A percentile compares a stretch with the other conserved stretches of the same genome.
phyloP scores from a whole-genome alignment of 2,888 invertebrate species.

The Esperia sulphurella region DNA sequence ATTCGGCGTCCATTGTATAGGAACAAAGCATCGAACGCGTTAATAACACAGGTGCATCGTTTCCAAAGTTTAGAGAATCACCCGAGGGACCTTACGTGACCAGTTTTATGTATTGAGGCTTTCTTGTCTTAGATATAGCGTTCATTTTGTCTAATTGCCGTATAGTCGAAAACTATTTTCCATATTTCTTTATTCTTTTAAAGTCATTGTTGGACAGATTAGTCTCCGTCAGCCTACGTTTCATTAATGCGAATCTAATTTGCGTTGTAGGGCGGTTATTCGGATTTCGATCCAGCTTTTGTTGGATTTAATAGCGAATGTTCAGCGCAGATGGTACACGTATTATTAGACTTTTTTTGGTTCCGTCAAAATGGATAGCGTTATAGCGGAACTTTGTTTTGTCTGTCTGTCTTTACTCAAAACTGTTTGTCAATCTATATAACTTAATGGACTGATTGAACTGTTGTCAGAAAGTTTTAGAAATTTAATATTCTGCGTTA shows the following conservation, averaged over 20 bases:
- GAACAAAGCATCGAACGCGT: constrained; percentile 72
- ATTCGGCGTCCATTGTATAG: constrained; percentile 71
- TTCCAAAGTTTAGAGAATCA: constrained; percentile 40
- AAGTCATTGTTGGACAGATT: constrained; percentile 55
- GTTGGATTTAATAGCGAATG: constrained; percentile 44
- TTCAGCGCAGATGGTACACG: constrained; percentile 40
- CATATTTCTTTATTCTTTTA: constrained; percentile 56
- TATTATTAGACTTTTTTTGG: too few species aligned
- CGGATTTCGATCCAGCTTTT: constrained; percentile 52
- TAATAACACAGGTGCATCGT: constrained; percentile 74
- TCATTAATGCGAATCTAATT: constrained; percentile 72
- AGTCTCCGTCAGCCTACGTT: constrained; percentile 60
- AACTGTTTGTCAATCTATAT: constrained; percentile 3
- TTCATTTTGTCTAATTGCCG: constrained; percentile 69
- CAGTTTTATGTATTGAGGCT: constrained; percentile 66
- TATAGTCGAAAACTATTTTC: constrained; percentile 66
- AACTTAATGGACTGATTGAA: too few species aligned
- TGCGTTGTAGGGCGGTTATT: constrained; percentile 49
- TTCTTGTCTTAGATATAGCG: constrained; percentile 65
- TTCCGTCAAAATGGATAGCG: too few species aligned
- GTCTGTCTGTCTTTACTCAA: constrained; percentile 7
- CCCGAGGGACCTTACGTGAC: constrained; percentile 52
- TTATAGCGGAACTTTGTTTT: too few species aligned
- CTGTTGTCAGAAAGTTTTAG: too few species aligned
- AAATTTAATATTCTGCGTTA: too few species aligned